Conservation (phyloP, 1,140 invertebrate genomes). For the Mercenaria mercenaria region DNA sequence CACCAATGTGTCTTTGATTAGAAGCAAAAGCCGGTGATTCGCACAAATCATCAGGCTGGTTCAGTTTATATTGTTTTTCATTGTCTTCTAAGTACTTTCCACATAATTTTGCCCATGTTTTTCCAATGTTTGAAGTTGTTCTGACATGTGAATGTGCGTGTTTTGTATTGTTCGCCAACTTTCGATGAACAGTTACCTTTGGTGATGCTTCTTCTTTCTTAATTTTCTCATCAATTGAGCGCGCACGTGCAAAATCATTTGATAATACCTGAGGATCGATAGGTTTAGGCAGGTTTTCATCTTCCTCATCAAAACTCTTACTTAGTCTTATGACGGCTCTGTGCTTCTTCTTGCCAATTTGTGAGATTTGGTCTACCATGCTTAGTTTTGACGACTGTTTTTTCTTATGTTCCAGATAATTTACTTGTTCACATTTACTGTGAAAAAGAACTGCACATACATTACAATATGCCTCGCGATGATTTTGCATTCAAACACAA, state of each 20-base stretch:
- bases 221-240: neutral
- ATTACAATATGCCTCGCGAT: constrained; percentile 2
- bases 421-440: constrained; percentile 10
- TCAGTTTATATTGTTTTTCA: neutral
- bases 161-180: too few species aligned
- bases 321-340: neutral
- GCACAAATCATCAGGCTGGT: too few species aligned
- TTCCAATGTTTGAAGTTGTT: neutral
- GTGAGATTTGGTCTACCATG: neutral
- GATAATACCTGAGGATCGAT: neutral
- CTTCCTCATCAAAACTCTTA: neutral
- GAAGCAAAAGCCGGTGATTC: neutral
- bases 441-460: neutral
- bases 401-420: neutral
- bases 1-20: neutral
- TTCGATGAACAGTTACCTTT: neutral
- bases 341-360: neutral
- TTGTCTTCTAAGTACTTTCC: neutral
- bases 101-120: neutral
- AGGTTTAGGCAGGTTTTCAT: neutral
- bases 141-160: neutral
- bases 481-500: constrained; percentile 27
- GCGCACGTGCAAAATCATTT: neutral
- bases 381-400: neutral
- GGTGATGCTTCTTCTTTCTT: too few species aligned